phyloP scores from a whole-genome alignment of 2,797 vertebrate genomes.

The Notamacropus eugenii region DNA sequence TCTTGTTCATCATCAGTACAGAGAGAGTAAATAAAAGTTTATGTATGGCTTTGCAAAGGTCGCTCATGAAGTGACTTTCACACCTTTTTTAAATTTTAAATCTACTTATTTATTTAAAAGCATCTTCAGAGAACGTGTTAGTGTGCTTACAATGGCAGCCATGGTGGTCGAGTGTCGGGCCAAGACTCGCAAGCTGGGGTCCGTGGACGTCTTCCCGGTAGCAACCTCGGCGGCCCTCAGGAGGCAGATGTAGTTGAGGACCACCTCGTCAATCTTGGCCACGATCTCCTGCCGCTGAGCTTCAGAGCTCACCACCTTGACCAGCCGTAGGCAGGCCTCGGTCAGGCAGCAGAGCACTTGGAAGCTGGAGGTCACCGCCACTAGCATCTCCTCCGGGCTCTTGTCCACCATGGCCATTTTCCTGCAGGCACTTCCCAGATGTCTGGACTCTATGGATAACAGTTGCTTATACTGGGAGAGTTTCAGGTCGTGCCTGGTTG shows the following conservation, averaged over 20 bases:
- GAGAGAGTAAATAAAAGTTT: conserved; percentile 88
- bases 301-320: conserved; percentile 91
- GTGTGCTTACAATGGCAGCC: conserved; percentile 94
- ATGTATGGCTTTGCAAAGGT: conserved; percentile 99
- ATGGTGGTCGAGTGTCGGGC: conserved; percentile 93
- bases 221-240: conserved; percentile 92
- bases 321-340: conserved; percentile 95
- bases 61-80: conserved; percentile 91
- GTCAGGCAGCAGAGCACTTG: conserved; percentile 95
- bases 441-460: conserved; percentile 92
- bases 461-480: conserved; percentile 90
- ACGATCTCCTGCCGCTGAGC: conserved; percentile 90
- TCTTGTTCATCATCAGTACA: conserved; percentile 90
- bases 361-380: conserved; percentile 95
- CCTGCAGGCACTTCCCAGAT: conserved; percentile 92
- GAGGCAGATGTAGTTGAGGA: conserved; percentile 93
- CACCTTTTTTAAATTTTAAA: conserved; percentile 64
- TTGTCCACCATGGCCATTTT: conserved; percentile 92
- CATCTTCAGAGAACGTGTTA: conserved; percentile 94
- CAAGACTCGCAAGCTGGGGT: conserved; percentile 92
- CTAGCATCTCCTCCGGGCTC: conserved; percentile 93
- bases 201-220: conserved; percentile 87
- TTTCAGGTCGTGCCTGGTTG: conserved; percentile 83
- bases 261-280: conserved; percentile 91
- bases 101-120: conserved; percentile 90